Evolutionary conservation across 2,797 vertebrate genomes (phyloP), one percentile per base, ranked within the genome.

Genomic region (Botia kubotai): DNA sequence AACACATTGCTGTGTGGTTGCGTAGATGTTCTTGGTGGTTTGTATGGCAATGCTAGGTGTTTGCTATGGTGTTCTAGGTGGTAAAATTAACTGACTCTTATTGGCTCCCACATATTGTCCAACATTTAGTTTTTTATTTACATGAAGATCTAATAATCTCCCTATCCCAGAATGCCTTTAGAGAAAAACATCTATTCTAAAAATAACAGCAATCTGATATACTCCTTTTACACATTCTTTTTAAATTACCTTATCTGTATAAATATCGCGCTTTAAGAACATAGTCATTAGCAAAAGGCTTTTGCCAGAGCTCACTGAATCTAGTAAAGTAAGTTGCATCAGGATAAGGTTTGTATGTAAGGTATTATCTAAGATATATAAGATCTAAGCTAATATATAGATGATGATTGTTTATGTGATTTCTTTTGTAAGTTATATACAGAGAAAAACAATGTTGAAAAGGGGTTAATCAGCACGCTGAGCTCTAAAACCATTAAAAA

Each of bases 401-500:
- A 26, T 26, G 23, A 26, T 11, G 90, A 90, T 87, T 88, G 89
- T 46, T 46, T 46, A 3, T 33, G 33, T 33, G 33, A 33, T 33
- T 33, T 33, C 33, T 33, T 3, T 33, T 43, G 39, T 43, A 8
- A 46, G 43, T 46, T 46, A 46, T 11, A 46, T 46, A 46, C 10
- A 33, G 10, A 10, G 43, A 10, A 46, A 46, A 46, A 46, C 81
- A 83, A 8, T 43, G 39, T 43, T 39, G 1, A 52, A 52, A 17
- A 52, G 63, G 67, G 13, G 65, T 72, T 72, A 72, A 55, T 82
- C 77, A n/a, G n/a, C 19, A 46, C 5, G 19, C n/a, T 13, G 2
- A 71, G 26, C 16, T 63, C 12, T 50, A n/a, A 63, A 52, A 16
- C 81, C 85, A 86, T 87, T 87, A 83, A 72, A 84, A 79, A 89